These are phyloP conservation scores for Oncorhynchus nerka DNA, from an alignment of 2,113 vertebrate species.

Conservation along the genomic window DNA sequence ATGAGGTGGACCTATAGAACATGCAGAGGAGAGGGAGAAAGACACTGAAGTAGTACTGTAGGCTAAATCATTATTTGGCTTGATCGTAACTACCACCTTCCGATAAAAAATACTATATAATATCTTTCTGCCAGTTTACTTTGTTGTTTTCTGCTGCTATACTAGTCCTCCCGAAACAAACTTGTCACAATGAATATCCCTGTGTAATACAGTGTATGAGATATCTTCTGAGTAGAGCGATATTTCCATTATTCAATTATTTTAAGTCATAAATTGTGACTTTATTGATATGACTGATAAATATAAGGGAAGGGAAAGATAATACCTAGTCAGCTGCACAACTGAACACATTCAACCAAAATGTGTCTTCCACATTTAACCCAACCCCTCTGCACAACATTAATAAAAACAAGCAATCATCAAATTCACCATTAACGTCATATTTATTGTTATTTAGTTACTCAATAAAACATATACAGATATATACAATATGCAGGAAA, in stretches of 20 bases:
- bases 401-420: conserved; percentile 30
- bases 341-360: too few species aligned
- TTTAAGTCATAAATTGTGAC: background rate
- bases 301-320: too few species aligned
- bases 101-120: background rate
- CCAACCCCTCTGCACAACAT: background rate
- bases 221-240: background rate
- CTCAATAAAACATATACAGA: conserved; percentile 99
- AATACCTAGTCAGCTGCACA: too few species aligned
- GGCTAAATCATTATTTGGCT: too few species aligned
- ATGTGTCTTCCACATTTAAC: too few species aligned
- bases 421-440: conserved; percentile 92
- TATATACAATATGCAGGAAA: conserved; percentile 99
- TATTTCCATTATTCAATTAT: background rate
- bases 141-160: background rate
- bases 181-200: background rate
- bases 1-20: too few species aligned
- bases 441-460: conserved; percentile 99
- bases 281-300: too few species aligned
- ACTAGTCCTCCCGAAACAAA: background rate
- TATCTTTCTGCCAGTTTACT: background rate
- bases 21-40: too few species aligned
- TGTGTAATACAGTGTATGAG: too few species aligned
- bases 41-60: too few species aligned
- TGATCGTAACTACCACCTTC: too few species aligned